Percentiles rank a stretch among this genome's conserved stretches.
phyloP scores from a whole-genome alignment of 2,797 vertebrate genomes.

The Sarcoramphus papa region DNA sequence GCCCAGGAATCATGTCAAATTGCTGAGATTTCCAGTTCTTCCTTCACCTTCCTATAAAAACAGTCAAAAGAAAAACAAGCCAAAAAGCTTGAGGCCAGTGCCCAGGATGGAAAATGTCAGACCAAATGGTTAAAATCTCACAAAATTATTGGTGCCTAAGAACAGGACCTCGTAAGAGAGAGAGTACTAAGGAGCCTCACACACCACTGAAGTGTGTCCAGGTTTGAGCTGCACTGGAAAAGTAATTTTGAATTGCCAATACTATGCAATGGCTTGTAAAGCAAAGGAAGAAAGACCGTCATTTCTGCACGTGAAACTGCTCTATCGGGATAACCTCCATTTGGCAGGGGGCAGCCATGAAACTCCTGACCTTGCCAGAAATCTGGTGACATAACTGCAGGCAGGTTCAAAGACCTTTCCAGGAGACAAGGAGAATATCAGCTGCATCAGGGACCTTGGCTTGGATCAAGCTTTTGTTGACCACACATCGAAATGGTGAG shows the following conservation, averaged over 20 bases:
- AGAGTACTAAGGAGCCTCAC: not conserved
- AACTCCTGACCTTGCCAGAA: not conserved
- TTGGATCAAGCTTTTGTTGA: not conserved
- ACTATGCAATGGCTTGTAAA: not conserved
- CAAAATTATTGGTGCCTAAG: not conserved
- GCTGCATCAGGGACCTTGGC: not conserved
- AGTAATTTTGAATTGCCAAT: not conserved
- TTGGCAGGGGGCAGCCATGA: not conserved
- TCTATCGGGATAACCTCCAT: not conserved
- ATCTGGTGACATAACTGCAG: not conserved
- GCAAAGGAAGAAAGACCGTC: not conserved
- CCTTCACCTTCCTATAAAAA: not conserved
- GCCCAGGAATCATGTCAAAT: not conserved
- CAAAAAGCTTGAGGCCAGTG: not conserved
- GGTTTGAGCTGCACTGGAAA: not conserved
- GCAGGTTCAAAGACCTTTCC: not conserved
- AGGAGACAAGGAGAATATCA: not conserved
- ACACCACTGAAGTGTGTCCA: not conserved
- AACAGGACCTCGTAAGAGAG: not conserved
- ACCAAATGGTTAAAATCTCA: not conserved
- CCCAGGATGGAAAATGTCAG: not conserved
- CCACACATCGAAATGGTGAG: not conserved
- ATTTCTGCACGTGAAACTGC: not conserved
- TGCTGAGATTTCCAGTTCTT: not conserved
- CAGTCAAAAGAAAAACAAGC: not conserved